Percentiles rank a stretch among this genome's conserved stretches.
Evolutionary conservation across 37 sponge, comb jelly and placozoan genomes (phyloP).

Genomic region (Hormiphora californensis): DNA sequence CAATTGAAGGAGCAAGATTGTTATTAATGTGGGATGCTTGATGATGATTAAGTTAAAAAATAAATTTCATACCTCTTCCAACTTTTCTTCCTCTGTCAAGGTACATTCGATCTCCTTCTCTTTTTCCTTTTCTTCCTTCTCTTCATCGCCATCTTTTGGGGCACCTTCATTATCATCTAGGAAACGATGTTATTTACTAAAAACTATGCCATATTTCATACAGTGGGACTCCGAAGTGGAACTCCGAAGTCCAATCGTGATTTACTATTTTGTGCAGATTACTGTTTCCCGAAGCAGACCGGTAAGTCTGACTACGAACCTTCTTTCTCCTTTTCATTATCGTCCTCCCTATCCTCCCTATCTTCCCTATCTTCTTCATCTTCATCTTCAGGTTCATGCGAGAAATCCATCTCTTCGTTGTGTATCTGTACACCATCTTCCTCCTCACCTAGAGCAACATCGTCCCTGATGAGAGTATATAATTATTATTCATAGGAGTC

Average conservation of each 20-base stretch:
- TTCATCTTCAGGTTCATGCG: not conserved
- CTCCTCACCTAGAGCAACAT: too few species aligned
- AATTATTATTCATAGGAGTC: too few species aligned
- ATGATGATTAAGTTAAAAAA: not conserved
- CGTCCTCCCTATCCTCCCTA: not conserved
- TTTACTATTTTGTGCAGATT: too few species aligned
- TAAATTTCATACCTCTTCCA: not conserved
- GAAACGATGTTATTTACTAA: too few species aligned
- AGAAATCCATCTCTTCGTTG: not conserved
- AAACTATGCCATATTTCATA: too few species aligned
- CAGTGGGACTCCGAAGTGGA: too few species aligned
- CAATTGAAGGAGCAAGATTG: not conserved
- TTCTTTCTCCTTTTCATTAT: not conserved
- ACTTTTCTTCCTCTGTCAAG: constrained; percentile 20
- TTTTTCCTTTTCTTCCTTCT: not conserved
- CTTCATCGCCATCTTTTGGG: not conserved
- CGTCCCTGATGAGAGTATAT: too few species aligned
- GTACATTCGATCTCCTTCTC: not conserved
- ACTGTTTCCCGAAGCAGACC: too few species aligned
- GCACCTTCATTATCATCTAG: not conserved
- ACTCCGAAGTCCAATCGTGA: too few species aligned
- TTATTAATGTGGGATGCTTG: not conserved
- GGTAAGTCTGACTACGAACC: too few species aligned
- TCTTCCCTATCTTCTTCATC: not conserved
- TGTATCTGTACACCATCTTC: too few species aligned